Percentiles rank a stretch among this genome's conserved stretches.
phyloP scores from a whole-genome alignment of 2,797 vertebrate species.

The Arctocebus calabarensis region DNA sequence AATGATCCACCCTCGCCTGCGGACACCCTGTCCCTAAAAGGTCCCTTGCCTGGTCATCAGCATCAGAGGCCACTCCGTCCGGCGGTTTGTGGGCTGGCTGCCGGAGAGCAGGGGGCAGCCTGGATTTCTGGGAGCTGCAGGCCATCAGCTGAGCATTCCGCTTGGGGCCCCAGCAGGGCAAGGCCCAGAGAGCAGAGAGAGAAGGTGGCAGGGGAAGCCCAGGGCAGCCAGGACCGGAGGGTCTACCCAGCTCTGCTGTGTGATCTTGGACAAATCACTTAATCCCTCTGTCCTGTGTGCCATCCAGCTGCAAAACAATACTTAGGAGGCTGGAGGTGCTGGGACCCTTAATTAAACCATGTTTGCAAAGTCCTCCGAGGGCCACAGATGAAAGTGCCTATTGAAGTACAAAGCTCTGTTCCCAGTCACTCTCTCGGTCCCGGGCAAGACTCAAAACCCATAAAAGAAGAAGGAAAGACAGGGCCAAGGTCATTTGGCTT shows the following conservation, averaged over 20 bases:
- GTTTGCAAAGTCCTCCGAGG: neutral
- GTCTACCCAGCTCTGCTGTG: neutral
- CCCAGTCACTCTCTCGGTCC: neutral
- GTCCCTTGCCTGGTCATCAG: neutral
- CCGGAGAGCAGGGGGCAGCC: neutral
- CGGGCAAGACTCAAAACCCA: neutral
- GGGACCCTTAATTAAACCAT: slow-evolving; percentile 36
- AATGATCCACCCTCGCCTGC: neutral
- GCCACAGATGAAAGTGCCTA: slow-evolving; percentile 42
- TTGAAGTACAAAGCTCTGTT: slow-evolving; percentile 50
- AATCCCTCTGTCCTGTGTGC: slow-evolving; percentile 41
- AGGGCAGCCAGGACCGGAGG: neutral
- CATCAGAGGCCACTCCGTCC: neutral
- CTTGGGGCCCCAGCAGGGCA: neutral
- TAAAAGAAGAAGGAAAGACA: neutral
- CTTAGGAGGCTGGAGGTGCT: neutral
- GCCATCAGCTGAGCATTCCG: accelerated
- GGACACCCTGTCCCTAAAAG: neutral
- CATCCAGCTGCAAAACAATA: slow-evolving; percentile 59
- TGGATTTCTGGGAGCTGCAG: neutral
- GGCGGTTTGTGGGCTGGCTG: neutral
- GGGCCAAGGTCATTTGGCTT: neutral
- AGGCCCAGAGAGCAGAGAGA: neutral
- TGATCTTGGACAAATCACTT: slow-evolving; percentile 62
- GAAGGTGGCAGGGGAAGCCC: neutral